Evolutionary conservation across 2,888 invertebrate genomes (phyloP).

Genomic region (Xylocampa areola): DNA sequence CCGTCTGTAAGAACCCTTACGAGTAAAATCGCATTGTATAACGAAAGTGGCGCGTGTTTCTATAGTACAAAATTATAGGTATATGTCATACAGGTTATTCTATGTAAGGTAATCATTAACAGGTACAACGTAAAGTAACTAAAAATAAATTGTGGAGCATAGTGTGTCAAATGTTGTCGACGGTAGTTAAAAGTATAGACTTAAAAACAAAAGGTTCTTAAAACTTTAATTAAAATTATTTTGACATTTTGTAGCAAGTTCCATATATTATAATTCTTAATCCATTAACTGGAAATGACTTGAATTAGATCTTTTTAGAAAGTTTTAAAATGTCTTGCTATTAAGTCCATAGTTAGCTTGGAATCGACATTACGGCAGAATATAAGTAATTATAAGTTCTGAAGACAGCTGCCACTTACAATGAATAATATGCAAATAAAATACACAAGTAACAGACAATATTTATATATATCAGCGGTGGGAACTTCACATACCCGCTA

Average conservation of each 20-base stretch:
- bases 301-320: not conserved
- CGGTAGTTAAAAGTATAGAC: slow-evolving; percentile 32
- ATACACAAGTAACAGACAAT: slow-evolving; percentile 61
- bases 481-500: slow-evolving; percentile 84
- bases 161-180: slow-evolving; percentile 28
- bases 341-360: slow-evolving; percentile 32
- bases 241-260: slow-evolving; percentile 6
- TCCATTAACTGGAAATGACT: not conserved
- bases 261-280: slow-evolving; percentile 3
- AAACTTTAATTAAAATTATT: slow-evolving; percentile 6
- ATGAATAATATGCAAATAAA: slow-evolving; percentile 65
- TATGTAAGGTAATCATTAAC: slow-evolving; percentile 49
- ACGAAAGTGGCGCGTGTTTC: slow-evolving; percentile 26
- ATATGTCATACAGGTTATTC: too few species aligned
- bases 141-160: slow-evolving; percentile 42
- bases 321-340: slow-evolving; percentile 29
- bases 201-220: slow-evolving; percentile 42
- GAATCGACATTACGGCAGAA: slow-evolving; percentile 34
- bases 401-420: slow-evolving; percentile 66
- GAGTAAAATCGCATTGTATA: slow-evolving; percentile 27
- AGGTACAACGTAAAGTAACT: slow-evolving; percentile 61
- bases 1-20: too few species aligned
- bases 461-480: slow-evolving; percentile 84
- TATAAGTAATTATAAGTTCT: slow-evolving; percentile 26
- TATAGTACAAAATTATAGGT: slow-evolving; percentile 38